A percentile compares a stretch with the other conserved stretches of the same genome.
Conservation (phyloP, 1,140 invertebrate species). For the Heliconius hermathena region DNA sequence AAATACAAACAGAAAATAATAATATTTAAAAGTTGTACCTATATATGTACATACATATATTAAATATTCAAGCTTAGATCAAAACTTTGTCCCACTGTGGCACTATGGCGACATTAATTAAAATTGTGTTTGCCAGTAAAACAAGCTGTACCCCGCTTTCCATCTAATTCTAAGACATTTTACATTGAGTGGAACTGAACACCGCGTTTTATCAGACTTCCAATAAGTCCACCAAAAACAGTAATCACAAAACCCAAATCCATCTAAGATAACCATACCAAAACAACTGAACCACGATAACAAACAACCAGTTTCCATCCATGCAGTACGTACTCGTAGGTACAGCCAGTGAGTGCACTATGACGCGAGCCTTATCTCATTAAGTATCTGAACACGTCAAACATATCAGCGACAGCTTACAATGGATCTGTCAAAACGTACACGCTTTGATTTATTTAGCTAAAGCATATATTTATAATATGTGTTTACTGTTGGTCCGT, state of each 20-base stretch:
- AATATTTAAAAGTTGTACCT: no score
- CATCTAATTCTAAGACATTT: no score
- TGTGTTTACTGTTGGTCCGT: background rate
- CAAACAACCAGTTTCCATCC: background rate
- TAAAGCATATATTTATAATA: background rate
- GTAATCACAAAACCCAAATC: background rate
- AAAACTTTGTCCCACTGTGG: no score
- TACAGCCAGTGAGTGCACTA: conserved; percentile 35
- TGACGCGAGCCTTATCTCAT: conserved; percentile 55
- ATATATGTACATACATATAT: no score
- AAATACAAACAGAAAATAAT: no score
- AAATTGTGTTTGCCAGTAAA: no score
- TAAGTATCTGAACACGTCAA: conserved; percentile 48
- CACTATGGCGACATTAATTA: no score
- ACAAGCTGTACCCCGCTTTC: no score
- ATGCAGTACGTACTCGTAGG: background rate
- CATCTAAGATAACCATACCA: background rate
- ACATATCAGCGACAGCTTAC: conserved; percentile 38
- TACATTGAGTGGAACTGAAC: no score
- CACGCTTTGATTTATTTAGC: conserved; percentile 17
- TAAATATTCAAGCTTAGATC: no score
- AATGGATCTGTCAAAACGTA: conserved; percentile 41
- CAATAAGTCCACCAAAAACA: background rate
- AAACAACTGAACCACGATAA: background rate
- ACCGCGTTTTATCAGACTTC: no score